These are phyloP conservation scores for Todiramphus chloris DNA, from an alignment of 2,113 vertebrate genomes.

Conservation along the genomic window DNA sequence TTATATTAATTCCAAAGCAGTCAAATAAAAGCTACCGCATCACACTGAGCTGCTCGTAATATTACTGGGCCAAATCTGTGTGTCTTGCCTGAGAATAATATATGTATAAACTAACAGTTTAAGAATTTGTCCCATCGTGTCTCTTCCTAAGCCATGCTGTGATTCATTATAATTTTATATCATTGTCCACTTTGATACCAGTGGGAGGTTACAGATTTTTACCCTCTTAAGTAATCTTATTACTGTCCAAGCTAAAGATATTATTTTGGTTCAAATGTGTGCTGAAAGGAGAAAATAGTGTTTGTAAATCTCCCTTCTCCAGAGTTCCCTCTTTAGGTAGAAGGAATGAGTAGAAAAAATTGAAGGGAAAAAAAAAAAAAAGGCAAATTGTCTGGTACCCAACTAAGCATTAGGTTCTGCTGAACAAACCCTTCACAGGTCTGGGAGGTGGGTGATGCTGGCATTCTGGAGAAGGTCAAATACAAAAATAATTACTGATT, in stretches of 20 bases:
- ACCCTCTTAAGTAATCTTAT: constrained; percentile 19
- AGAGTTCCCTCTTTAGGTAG: background rate
- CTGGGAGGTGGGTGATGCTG: background rate
- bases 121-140: background rate
- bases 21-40: background rate
- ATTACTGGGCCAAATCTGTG: background rate
- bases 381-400: background rate
- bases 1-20: background rate
- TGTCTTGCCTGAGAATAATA: background rate
- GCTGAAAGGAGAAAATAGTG: background rate
- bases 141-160: background rate
- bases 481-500: background rate
- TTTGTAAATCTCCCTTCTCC: background rate
- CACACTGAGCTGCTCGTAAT: background rate
- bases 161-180: constrained; percentile 43
- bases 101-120: constrained; percentile 22
- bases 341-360: background rate
- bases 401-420: background rate
- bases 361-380: background rate
- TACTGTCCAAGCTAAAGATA: background rate
- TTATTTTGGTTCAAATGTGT: background rate
- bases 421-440: background rate
- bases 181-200: background rate
- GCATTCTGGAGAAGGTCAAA: background rate
- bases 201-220: constrained; percentile 38